These are phyloP conservation scores for Catharus bicknelli DNA, from an alignment of 2,113 vertebrate genomes.

Conservation along the genomic window DNA sequence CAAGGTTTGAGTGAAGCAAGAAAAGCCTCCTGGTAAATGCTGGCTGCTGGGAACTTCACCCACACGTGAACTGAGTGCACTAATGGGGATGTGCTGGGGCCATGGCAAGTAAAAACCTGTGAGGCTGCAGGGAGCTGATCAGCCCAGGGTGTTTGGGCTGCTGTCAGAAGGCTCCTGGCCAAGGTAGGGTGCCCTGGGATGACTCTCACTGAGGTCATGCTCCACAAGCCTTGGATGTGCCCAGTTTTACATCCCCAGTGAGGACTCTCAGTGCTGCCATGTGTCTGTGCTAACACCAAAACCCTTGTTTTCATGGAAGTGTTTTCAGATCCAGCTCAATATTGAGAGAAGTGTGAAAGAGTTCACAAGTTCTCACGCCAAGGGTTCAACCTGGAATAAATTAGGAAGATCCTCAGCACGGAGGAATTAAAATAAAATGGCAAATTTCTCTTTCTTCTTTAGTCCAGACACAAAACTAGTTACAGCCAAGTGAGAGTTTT, in stretches of 20 bases:
- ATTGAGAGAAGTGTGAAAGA: not conserved
- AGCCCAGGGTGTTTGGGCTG: not conserved
- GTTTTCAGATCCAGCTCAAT: not conserved
- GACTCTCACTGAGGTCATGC: not conserved
- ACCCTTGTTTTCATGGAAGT: not conserved
- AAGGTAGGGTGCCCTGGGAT: not conserved
- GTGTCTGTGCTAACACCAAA: not conserved
- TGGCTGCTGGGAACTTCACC: not conserved
- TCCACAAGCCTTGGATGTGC: not conserved
- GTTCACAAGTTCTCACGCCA: slow-evolving; percentile 29
- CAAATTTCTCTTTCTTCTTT: not conserved
- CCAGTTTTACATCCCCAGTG: not conserved
- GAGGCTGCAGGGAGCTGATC: not conserved
- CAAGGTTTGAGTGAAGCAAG: not conserved
- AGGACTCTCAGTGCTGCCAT: not conserved
- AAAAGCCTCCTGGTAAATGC: not conserved
- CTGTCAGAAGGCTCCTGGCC: not conserved
- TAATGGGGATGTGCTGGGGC: not conserved
- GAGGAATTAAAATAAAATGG: not conserved
- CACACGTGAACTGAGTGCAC: not conserved
- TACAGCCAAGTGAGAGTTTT: not conserved
- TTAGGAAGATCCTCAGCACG: slow-evolving; percentile 5
- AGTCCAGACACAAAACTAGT: not conserved
- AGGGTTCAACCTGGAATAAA: slow-evolving; percentile 53
- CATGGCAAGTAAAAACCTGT: not conserved